Percentiles rank a stretch among this genome's conserved stretches.
phyloP scores from a whole-genome alignment of 2,797 vertebrate species.

The Platalea minor region DNA sequence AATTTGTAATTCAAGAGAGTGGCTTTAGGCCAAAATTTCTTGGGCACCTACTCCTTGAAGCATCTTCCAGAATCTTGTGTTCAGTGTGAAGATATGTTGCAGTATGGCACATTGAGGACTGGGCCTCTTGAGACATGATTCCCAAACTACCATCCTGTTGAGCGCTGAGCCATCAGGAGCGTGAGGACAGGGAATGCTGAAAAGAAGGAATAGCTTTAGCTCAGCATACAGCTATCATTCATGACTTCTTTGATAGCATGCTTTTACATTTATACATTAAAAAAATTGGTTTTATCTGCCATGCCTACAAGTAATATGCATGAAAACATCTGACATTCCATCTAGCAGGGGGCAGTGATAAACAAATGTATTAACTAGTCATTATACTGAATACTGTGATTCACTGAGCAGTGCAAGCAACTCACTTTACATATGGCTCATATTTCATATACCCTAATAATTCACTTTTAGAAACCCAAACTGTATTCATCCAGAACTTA shows the following conservation, averaged over 20 bases:
- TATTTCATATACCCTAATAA: not conserved
- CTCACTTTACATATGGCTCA: not conserved
- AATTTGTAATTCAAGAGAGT: not conserved
- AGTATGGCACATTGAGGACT: accelerated
- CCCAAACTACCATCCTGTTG: not conserved
- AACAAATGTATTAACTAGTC: not conserved
- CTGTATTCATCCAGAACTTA: not conserved
- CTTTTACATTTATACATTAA: not conserved
- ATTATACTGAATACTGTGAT: not conserved
- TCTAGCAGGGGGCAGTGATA: not conserved
- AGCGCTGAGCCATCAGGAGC: not conserved
- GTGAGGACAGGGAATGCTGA: not conserved
- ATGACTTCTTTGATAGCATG: not conserved
- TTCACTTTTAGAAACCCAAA: not conserved
- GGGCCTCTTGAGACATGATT: not conserved
- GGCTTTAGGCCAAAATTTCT: not conserved
- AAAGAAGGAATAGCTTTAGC: not conserved
- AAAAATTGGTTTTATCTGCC: not conserved
- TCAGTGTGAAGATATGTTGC: not conserved
- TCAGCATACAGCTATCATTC: not conserved
- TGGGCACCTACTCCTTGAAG: not conserved
- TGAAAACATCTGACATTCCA: not conserved
- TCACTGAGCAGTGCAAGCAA: not conserved
- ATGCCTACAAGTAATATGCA: not conserved
- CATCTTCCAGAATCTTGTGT: not conserved